Percentiles rank a stretch among this genome's conserved stretches.
These are phyloP conservation scores for Athene noctua DNA, from an alignment of 2,113 vertebrate genomes.

Conservation along the genomic window DNA sequence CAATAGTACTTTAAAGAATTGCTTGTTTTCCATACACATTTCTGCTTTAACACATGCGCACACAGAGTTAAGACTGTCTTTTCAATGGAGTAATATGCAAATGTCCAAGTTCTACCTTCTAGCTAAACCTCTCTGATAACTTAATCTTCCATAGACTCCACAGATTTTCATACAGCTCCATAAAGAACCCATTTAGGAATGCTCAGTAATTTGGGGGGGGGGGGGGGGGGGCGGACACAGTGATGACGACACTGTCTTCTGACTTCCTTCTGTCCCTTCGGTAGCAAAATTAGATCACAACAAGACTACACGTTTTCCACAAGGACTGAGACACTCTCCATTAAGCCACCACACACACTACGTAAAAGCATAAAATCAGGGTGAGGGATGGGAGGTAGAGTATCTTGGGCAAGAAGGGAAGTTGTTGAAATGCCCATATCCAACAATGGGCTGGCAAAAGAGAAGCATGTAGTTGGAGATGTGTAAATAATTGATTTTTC, in stretches of 20 bases:
- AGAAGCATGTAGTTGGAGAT: neutral
- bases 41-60: neutral
- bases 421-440: neutral
- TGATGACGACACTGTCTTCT: neutral
- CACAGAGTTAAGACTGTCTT: neutral
- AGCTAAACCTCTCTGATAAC: neutral
- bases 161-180: neutral
- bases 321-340: neutral
- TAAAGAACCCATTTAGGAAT: neutral
- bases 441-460: neutral
- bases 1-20: neutral
- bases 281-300: neutral
- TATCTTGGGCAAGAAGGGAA: neutral
- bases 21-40: neutral
- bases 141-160: neutral
- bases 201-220: too few relatives aligned
- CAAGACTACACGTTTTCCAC: neutral
- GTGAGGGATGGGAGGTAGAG: neutral
- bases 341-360: neutral
- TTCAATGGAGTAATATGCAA: neutral
- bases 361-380: neutral
- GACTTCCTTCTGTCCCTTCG: neutral
- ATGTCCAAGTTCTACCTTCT: neutral
- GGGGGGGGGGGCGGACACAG: too few relatives aligned
- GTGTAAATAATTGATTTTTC: conserved; percentile 44